A percentile compares a stretch with the other conserved stretches of the same genome.
Evolutionary conservation across 92 coral and sea anemone species (phyloP).

Genomic region (Porites rus): DNA sequence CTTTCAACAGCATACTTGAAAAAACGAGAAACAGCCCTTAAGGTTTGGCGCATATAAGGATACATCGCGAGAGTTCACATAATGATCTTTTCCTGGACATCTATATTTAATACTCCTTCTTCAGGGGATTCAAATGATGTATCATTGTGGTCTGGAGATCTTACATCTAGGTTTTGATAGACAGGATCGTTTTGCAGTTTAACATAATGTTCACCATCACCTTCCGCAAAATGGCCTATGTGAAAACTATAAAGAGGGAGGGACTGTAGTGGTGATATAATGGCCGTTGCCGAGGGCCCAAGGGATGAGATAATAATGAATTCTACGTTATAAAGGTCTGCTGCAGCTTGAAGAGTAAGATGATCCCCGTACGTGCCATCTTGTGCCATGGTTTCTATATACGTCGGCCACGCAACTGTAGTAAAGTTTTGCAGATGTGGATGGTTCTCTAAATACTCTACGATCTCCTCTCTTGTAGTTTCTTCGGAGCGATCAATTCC

Average conservation of each 20-base stretch:
- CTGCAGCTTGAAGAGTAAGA: not conserved
- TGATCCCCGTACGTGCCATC: conserved; percentile 47
- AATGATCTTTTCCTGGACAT: conserved; percentile 9
- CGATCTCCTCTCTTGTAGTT: conserved; percentile 32
- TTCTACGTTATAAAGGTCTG: conserved; percentile 20
- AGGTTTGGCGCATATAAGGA: conserved; percentile 14
- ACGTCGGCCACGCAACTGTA: conserved; percentile 48
- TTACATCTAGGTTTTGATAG: not conserved
- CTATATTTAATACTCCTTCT: not conserved
- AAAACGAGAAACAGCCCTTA: conserved; percentile 19
- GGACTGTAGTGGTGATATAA: conserved; percentile 11
- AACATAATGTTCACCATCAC: not conserved
- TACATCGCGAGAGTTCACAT: not conserved
- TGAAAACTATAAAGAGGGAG: conserved; percentile 3
- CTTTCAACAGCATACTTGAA: conserved; percentile 7
- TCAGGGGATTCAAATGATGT: not conserved
- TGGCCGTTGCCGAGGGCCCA: conserved; percentile 35
- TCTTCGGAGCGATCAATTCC: conserved; percentile 41
- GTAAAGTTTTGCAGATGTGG: conserved; percentile 29
- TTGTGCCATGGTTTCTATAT: conserved; percentile 32
- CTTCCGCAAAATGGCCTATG: not conserved
- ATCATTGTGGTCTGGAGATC: not conserved
- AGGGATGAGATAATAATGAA: conserved; percentile 31
- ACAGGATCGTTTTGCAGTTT: not conserved
- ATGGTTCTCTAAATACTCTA: conserved; percentile 26